Evolutionary conservation across 2,888 invertebrate genomes (phyloP), one percentile per base, ranked within the genome.

Genomic region (Metopia argyrocephala): DNA sequence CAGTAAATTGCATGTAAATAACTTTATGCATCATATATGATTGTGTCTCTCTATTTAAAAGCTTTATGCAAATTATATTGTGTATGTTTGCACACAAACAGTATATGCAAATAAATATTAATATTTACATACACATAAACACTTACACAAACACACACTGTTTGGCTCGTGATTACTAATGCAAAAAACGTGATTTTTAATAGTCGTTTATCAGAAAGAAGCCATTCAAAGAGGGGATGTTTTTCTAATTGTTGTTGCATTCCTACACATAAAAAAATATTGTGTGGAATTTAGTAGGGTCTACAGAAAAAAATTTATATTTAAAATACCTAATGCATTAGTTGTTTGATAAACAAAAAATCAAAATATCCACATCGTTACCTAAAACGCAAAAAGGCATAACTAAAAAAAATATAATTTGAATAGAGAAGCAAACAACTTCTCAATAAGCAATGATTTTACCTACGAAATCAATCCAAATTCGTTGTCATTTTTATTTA

Each of bases 1-100:
- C 69, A 73, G 59, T 62, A 73, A 81, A 81, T 70, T 78, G 81
- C 81, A 81, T 78, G 69, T 70, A 59, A 73, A 78, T 81, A 73
- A 66, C 46, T 66, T 64, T 69, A 64, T 74, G 64, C 69, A 74
- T 68, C 78, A 78, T 68, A 31, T 25, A 50, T 74, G 69, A 65
- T 23, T 54, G 52, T 62, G 48, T 79, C 38, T 76, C 52, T 64
- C 45, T 69, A 65, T 71, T 69, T 80, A 73, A 80, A 80, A 80
- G 80, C 80, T 76, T 80, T 80, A 80, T 80, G 76, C 59, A 76
- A 80, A 80, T 80, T 50, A 46, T 68, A 57, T 65, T 62, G 31
- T 15, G 62, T 68, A 28, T 21, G n/a, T 2, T 61, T 52, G 21
- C 5, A 31, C 52, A 61, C 6, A 12, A 9, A 23, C 7, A 12